Evolutionary conservation across 1,140 invertebrate species (phyloP).

Genomic region (Hyles euphorbiae): DNA sequence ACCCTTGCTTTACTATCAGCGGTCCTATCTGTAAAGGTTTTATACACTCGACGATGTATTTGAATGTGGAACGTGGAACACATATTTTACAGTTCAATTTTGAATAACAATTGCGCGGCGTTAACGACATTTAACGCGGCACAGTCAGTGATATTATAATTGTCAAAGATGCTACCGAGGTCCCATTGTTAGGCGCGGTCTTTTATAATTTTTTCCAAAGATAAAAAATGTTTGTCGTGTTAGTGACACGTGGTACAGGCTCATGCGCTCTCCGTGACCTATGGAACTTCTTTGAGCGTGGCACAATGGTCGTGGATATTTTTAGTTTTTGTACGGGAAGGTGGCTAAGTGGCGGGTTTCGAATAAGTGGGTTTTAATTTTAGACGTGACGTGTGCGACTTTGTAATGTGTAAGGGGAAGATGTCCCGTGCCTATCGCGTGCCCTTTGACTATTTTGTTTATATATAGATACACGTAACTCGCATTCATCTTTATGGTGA

Average conservation of each 20-base stretch:
- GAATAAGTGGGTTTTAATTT: conserved; percentile 74
- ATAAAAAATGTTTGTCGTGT: conserved; percentile 75
- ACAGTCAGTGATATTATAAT: conserved; percentile 65
- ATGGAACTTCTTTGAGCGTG: conserved; percentile 71
- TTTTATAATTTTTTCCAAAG: conserved; percentile 71
- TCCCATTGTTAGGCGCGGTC: conserved; percentile 64
- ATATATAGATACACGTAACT: conserved; percentile 6
- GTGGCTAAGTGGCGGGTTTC: conserved; percentile 71
- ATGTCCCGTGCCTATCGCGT: conserved; percentile 66
- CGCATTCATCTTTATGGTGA: conserved; percentile 1
- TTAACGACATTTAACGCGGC: conserved; percentile 41
- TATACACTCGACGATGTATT: conserved; percentile 30
- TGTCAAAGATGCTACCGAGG: conserved; percentile 74
- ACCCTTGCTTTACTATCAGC: conserved; percentile 67
- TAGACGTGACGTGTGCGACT: conserved; percentile 62
- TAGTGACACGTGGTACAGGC: conserved; percentile 67
- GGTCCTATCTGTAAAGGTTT: conserved; percentile 35
- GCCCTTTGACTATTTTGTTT: conserved; percentile 38
- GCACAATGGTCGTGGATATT: conserved; percentile 71
- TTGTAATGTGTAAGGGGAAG: conserved; percentile 60
- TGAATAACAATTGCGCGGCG: conserved; percentile 20
- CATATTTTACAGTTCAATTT: conserved; percentile 52
- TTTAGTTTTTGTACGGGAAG: conserved; percentile 73
- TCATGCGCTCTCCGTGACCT: conserved; percentile 68
- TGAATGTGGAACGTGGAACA: conserved; percentile 35